Evolutionary conservation across 2,888 invertebrate genomes (phyloP).

Genomic region (Eilema griseolum): DNA sequence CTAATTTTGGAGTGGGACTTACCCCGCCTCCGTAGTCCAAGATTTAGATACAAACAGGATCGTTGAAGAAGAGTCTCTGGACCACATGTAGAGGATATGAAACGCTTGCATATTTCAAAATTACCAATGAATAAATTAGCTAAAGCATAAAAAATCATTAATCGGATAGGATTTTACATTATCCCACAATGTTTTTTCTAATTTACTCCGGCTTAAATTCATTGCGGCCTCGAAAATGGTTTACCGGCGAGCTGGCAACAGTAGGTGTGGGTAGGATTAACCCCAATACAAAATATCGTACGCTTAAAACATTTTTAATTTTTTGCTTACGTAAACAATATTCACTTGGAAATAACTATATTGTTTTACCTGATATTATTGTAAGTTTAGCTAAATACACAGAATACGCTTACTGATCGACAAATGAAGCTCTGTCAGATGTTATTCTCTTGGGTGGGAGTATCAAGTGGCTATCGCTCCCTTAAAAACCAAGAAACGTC

Average conservation of each 20-base stretch:
- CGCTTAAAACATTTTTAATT: background rate
- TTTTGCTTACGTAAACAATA: background rate
- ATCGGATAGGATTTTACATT: background rate
- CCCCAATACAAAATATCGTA: background rate
- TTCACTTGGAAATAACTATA: background rate
- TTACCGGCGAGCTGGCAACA: background rate
- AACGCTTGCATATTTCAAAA: no score
- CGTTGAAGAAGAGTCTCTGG: no score
- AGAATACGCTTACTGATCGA: no score
- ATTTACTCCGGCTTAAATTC: background rate
- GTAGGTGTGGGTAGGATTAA: conserved; percentile 1
- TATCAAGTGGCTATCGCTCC: no score
- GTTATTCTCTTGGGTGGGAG: no score
- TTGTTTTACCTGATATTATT: background rate
- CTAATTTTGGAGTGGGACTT: no score
- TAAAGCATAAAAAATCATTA: background rate
- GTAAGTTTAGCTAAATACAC: background rate
- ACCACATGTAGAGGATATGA: no score
- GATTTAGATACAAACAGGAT: no score
- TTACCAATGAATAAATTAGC: no score
- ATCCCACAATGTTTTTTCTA: background rate
- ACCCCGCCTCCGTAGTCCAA: no score
- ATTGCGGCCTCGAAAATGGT: conserved; percentile 4
- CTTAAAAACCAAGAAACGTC: no score
- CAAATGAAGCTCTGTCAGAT: no score